Percentiles rank a stretch among this genome's conserved stretches.
Conservation (phyloP, 2,888 invertebrate species). For the Rhodophaea formosa region DNA sequence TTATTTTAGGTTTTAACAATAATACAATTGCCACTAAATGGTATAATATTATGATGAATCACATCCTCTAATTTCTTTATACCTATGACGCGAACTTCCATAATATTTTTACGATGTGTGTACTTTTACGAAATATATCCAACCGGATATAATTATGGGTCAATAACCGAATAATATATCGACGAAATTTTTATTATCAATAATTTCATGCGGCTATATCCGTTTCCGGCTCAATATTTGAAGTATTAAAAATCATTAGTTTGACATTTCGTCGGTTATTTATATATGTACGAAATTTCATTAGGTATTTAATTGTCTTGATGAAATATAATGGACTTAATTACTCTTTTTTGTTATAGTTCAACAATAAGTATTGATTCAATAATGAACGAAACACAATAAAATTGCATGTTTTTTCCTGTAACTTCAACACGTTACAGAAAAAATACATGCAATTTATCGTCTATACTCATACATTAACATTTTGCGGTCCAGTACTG, state of each 20-base stretch:
- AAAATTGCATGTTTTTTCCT: no score
- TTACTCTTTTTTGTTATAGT: no score
- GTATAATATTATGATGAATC: background rate
- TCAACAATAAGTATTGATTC: no score
- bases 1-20: no score
- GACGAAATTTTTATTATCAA: constrained; percentile 6
- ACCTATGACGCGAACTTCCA: background rate
- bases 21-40: background rate
- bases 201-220: background rate
- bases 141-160: constrained; percentile 11
- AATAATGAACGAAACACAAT: no score
- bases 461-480: no score
- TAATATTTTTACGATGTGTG: constrained; percentile 4
- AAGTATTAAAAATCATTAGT: background rate
- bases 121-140: constrained; percentile 7
- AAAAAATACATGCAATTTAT: no score
- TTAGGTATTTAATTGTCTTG: background rate
- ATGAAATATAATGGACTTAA: no score
- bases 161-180: constrained; percentile 8
- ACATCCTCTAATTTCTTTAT: background rate
- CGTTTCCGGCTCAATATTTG: constrained; percentile 8
- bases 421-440: no score
- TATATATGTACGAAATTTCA: background rate
- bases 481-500: no score
- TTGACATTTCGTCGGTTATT: background rate